Percentiles rank a stretch among this genome's conserved stretches.
Evolutionary conservation across 2,113 vertebrate species (phyloP).

Genomic region (Echinops telfairi): DNA sequence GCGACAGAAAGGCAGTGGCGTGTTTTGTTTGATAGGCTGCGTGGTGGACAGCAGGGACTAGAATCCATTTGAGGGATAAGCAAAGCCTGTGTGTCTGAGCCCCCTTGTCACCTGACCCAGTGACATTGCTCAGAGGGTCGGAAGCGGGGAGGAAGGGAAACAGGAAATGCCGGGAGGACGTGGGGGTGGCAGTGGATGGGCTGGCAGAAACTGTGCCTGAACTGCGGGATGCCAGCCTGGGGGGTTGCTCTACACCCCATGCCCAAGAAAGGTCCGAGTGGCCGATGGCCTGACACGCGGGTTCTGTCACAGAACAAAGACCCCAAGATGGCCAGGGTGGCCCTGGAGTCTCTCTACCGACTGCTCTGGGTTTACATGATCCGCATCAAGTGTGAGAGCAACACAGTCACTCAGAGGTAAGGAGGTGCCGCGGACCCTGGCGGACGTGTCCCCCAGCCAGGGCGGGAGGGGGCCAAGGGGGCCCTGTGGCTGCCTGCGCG

Average conservation of each 20-base stretch:
- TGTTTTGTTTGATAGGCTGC: too few relatives aligned
- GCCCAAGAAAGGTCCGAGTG: neutral
- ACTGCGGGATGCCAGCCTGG: too few relatives aligned
- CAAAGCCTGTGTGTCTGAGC: neutral
- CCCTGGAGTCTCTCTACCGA: slow-evolving; percentile 97
- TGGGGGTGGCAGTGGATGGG: too few relatives aligned
- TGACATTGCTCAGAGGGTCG: too few relatives aligned
- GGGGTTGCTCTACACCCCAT: too few relatives aligned
- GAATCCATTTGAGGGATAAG: neutral
- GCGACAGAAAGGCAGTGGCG: too few relatives aligned
- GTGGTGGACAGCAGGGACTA: neutral
- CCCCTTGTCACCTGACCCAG: too few relatives aligned
- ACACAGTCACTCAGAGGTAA: slow-evolving; percentile 98
- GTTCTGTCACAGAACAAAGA: slow-evolving; percentile 94
- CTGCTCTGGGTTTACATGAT: slow-evolving; percentile 99
- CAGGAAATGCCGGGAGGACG: too few relatives aligned
- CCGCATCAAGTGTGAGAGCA: slow-evolving; percentile 99
- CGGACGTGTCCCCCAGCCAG: neutral
- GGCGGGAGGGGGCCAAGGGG: neutral
- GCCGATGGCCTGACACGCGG: neutral
- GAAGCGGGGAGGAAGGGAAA: too few relatives aligned
- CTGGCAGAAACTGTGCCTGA: too few relatives aligned
- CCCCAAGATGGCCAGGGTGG: slow-evolving; percentile 99
- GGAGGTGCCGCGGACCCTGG: neutral
- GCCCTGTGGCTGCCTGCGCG: neutral